These are phyloP conservation scores for Dynastes grantii DNA, from an alignment of 2,888 invertebrate species.

Conservation along the genomic window DNA sequence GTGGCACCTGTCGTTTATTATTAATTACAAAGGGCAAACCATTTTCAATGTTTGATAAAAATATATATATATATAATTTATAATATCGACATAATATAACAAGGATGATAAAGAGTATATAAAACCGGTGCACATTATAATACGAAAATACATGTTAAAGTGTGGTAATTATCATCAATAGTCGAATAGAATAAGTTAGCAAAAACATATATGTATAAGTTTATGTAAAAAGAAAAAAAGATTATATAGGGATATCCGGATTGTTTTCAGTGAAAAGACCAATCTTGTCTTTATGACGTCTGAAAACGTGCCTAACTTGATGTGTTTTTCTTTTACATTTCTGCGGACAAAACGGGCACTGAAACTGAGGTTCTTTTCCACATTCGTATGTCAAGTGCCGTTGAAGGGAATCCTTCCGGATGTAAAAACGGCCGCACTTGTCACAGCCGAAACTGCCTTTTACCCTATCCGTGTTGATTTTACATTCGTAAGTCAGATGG, in stretches of 20 bases:
- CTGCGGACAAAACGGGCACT: conserved; percentile 50
- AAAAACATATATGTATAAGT: too few relatives aligned
- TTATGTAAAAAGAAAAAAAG: not conserved
- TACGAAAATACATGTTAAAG: too few relatives aligned
- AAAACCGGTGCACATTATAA: too few relatives aligned
- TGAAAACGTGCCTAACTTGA: conserved; percentile 33
- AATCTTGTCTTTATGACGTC: conserved; percentile 42
- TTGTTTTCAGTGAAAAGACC: conserved; percentile 36
- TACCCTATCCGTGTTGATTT: conserved; percentile 25
- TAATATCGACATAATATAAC: too few relatives aligned
- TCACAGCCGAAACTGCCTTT: conserved; percentile 48
- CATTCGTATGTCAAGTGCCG: conserved; percentile 54
- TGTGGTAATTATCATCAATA: too few relatives aligned
- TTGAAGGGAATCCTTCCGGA: conserved; percentile 45
- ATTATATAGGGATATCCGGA: conserved; percentile 29
- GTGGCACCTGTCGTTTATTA: too few relatives aligned
- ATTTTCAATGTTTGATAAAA: not conserved
- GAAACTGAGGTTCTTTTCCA: conserved; percentile 51
- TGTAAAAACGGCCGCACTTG: conserved; percentile 51
- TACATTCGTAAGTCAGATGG: conserved; percentile 47
- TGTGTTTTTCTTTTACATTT: conserved; percentile 47
- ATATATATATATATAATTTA: too few relatives aligned
- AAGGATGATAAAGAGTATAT: too few relatives aligned
- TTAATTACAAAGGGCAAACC: too few relatives aligned
- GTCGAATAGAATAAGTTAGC: too few relatives aligned